phyloP scores from a whole-genome alignment of 2,888 invertebrate species.

The Andrena bicolor region DNA sequence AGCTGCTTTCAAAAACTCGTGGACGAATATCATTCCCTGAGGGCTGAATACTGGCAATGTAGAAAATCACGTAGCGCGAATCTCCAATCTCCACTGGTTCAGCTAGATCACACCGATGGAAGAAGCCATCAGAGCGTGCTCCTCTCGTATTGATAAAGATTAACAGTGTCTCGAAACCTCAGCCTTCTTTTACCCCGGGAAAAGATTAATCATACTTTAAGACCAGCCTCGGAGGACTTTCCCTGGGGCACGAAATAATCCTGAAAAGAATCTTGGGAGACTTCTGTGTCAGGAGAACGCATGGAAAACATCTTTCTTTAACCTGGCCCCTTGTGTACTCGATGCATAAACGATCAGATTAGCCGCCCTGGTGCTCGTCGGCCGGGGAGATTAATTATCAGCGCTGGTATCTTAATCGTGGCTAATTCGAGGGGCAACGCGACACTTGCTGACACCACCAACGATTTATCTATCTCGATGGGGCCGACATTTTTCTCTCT shows the following conservation, averaged over 20 bases:
- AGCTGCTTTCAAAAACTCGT: neutral
- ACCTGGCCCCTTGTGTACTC: slow-evolving; percentile 12
- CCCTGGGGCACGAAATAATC: slow-evolving; percentile 43
- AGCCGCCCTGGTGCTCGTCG: slow-evolving; percentile 12
- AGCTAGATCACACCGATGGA: neutral
- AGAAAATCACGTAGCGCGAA: neutral
- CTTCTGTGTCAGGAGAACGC: slow-evolving; percentile 14
- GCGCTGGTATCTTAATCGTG: slow-evolving; percentile 43
- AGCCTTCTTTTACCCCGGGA: slow-evolving; percentile 7
- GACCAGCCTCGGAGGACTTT: slow-evolving; percentile 29
- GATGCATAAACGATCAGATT: slow-evolving; percentile 54
- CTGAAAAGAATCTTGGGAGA: slow-evolving; percentile 47
- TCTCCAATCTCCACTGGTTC: neutral
- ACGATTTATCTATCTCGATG: slow-evolving; percentile 51
- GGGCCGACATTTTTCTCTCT: slow-evolving; percentile 39
- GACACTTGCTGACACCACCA: slow-evolving; percentile 35
- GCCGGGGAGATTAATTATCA: slow-evolving; percentile 54
- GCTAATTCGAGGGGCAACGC: slow-evolving; percentile 44
- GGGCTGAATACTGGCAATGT: neutral
- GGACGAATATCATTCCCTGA: neutral
- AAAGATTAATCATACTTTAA: slow-evolving; percentile 58
- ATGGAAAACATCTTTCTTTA: slow-evolving; percentile 17
- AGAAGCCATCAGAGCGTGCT: slow-evolving; percentile 30
- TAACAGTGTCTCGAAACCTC: slow-evolving; percentile 34
- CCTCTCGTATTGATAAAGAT: slow-evolving; percentile 51